Conservation (phyloP, 2,888 invertebrate species). For the Lomographa bimaculata region DNA sequence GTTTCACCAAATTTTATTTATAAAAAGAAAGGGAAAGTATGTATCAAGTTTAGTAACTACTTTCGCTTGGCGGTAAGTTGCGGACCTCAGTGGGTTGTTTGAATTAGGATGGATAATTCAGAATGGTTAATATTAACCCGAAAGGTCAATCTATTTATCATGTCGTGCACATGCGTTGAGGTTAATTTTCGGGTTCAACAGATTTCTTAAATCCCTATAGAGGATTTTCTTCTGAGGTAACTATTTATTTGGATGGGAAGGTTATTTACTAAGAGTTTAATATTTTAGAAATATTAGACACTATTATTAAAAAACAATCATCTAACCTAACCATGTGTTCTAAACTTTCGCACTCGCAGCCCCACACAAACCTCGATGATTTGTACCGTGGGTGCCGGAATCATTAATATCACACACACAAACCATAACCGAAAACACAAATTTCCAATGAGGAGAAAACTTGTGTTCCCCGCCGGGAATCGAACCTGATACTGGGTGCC, state of each 20-base stretch:
- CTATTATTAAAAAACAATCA: too few species aligned
- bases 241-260: conserved; percentile 7
- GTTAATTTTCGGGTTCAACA: conserved; percentile 38
- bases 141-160: conserved; percentile 34
- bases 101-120: conserved; percentile 43
- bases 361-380: too few species aligned
- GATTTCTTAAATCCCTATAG: conserved; percentile 27
- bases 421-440: too few species aligned
- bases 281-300: too few species aligned
- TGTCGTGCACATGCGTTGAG: conserved; percentile 17
- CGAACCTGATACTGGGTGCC: too few species aligned
- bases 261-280: too few species aligned
- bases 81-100: conserved; percentile 38
- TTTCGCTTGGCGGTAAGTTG: conserved; percentile 26
- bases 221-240: conserved; percentile 5
- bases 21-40: conserved; percentile 30
- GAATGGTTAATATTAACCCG: conserved; percentile 33
- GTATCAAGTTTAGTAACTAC: conserved; percentile 31
- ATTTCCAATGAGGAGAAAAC: too few species aligned
- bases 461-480: too few species aligned
- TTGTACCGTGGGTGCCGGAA: too few species aligned
- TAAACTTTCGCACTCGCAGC: too few species aligned
- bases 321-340: too few species aligned
- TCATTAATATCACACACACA: too few species aligned
- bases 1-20: conserved; percentile 28